A percentile compares a stretch with the other conserved stretches of the same genome.
Conservation (phyloP, 2,888 invertebrate genomes). For the Tiliacea aurago region DNA sequence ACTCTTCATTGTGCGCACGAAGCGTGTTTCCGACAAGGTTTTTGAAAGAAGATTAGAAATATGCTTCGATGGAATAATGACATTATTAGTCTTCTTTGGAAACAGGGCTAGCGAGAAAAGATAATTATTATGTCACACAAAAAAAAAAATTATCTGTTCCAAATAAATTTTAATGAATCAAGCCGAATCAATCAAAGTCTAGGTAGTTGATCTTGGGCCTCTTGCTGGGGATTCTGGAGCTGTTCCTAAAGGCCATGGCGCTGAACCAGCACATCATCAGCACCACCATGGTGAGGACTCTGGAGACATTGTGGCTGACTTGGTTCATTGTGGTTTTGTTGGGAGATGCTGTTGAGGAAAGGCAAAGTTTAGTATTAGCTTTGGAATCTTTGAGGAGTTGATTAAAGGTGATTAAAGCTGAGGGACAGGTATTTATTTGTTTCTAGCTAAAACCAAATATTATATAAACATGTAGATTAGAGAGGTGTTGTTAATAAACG, state of each 20-base stretch:
- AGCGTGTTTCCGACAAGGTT: neutral
- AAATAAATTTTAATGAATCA: constrained; percentile 11
- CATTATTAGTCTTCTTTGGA: neutral
- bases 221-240: constrained; percentile 56
- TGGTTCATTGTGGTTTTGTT: constrained; percentile 38
- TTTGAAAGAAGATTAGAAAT: neutral
- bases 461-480: constrained; percentile 5
- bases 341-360: constrained; percentile 8
- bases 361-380: neutral
- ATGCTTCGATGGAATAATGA: too few species aligned
- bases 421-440: neutral
- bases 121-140: too few species aligned
- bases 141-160: neutral
- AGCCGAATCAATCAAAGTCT: constrained; percentile 15
- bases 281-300: constrained; percentile 39
- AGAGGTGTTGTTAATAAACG: constrained; percentile 2
- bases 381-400: neutral
- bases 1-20: neutral
- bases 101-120: neutral
- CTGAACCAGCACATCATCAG: constrained; percentile 50
- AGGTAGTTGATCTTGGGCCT: constrained; percentile 21
- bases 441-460: neutral
- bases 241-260: constrained; percentile 59
- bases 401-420: neutral
- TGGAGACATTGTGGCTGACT: constrained; percentile 32